phyloP scores from a whole-genome alignment of 2,797 vertebrate genomes.

The Echeneis naucrates region DNA sequence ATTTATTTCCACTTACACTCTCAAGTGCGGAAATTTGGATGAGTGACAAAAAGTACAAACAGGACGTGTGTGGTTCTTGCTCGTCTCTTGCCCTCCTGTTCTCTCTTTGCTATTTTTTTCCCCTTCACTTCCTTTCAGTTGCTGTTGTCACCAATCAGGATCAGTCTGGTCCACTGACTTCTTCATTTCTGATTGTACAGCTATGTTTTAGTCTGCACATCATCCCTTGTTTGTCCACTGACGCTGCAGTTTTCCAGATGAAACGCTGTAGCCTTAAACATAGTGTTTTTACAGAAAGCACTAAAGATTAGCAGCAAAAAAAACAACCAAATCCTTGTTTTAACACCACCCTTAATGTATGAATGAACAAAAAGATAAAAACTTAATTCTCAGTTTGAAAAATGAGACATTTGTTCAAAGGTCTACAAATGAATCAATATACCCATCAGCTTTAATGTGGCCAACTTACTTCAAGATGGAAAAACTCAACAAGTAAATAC shows the following conservation, averaged over 20 bases:
- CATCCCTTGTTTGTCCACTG: neutral
- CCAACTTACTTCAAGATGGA: neutral
- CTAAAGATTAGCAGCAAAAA: neutral
- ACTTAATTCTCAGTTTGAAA: neutral
- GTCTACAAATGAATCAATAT: neutral
- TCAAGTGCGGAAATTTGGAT: slow-evolving; percentile 71
- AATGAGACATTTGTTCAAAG: neutral
- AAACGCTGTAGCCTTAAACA: neutral
- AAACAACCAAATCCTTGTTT: neutral
- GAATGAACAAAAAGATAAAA: neutral
- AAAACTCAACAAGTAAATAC: neutral
- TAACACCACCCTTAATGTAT: neutral
- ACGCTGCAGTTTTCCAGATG: neutral
- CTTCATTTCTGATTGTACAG: neutral
- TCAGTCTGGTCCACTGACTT: slow-evolving; percentile 1
- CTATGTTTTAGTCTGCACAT: slow-evolving; percentile 2
- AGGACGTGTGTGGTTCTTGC: slow-evolving; percentile 39
- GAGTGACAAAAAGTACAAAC: slow-evolving; percentile 68
- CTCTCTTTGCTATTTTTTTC: neutral
- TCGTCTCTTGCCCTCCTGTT: neutral
- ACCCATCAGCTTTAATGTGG: neutral
- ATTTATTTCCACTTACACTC: slow-evolving; percentile 74
- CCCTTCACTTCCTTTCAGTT: neutral
- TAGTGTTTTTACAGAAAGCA: neutral
- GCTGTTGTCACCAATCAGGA: neutral